Evolutionary conservation across 2,888 invertebrate genomes (phyloP), one percentile per base, ranked within the genome.

Genomic region (Drosophila birchii): DNA sequence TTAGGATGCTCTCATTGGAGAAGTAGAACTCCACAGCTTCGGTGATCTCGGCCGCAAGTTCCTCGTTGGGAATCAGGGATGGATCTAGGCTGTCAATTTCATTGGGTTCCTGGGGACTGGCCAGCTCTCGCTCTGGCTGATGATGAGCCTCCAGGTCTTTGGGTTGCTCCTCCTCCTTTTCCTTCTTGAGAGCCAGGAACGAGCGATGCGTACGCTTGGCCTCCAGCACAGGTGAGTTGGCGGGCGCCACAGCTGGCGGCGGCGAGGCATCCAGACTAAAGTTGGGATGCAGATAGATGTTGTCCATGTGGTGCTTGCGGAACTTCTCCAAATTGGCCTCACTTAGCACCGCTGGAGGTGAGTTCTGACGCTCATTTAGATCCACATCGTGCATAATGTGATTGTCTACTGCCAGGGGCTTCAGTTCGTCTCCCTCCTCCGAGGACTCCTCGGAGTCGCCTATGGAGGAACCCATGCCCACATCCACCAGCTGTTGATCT

Each of bases 21-120:
- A 99, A 98, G 93, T 98, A 98, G 91, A 96, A 98, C 93, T 99
- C 98, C 29, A 98, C 98, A 91, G 97, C 97, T 53, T 96, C 94
- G 56, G 96, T 95, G 82, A 98, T 97, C 86, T 96, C 95, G 74
- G 95, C 94, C 14, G 96, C 95, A 38, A 97, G 92, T 80, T 97
- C 97, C 6, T 96, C 96, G 78, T 95, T 95, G 0, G 97, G 97
- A 62, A 92, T 88, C 18, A 93, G 80, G 0, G 93, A 90, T 0
- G 93, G 90, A 77, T 90, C 88, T 29, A 92, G 72, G 1, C 81
- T 86, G 56, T 92, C 92, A 4, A 92, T 91, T 67, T 92, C 93
- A 38, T 90, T 91, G 4, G 78, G 58, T 29, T 74, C 67, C 8
- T 82, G 72, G 38, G 26, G 34, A 1, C 51, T 49, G n/a, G 23